phyloP scores from a whole-genome alignment of 2,888 invertebrate genomes.

The Catotricha subobsoleta region DNA sequence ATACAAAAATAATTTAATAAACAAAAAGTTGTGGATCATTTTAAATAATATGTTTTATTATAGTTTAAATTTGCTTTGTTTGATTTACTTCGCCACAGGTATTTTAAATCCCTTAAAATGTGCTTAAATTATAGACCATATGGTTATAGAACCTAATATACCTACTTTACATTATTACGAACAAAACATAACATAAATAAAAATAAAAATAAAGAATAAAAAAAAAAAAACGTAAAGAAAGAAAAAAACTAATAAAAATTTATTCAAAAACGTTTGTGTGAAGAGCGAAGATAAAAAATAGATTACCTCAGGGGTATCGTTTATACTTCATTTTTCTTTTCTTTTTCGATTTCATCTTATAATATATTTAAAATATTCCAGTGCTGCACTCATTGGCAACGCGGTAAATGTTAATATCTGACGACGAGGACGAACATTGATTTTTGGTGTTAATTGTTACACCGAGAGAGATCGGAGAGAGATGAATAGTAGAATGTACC shows the following conservation, averaged over 20 bases:
- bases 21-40: too few relatives aligned
- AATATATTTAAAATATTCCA: neutral
- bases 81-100: slow-evolving; percentile 6
- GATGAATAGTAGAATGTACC: too few relatives aligned
- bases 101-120: slow-evolving; percentile 1
- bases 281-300: neutral
- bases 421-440: too few relatives aligned
- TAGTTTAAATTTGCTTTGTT: slow-evolving; percentile 4
- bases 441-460: too few relatives aligned
- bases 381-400: neutral
- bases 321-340: neutral
- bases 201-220: too few relatives aligned
- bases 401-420: too few relatives aligned
- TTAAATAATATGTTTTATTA: too few relatives aligned
- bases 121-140: slow-evolving; percentile 1
- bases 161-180: too few relatives aligned
- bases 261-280: neutral
- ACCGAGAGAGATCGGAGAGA: too few relatives aligned
- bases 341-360: neutral
- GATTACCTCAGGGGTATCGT: neutral
- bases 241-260: neutral
- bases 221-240: neutral
- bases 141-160: too few relatives aligned
- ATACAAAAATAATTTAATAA: too few relatives aligned
- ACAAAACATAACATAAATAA: too few relatives aligned